Base-by-base conservation (phyloP, 2,113 vertebrate species). In the Notarius quadriscutis region DNA sequence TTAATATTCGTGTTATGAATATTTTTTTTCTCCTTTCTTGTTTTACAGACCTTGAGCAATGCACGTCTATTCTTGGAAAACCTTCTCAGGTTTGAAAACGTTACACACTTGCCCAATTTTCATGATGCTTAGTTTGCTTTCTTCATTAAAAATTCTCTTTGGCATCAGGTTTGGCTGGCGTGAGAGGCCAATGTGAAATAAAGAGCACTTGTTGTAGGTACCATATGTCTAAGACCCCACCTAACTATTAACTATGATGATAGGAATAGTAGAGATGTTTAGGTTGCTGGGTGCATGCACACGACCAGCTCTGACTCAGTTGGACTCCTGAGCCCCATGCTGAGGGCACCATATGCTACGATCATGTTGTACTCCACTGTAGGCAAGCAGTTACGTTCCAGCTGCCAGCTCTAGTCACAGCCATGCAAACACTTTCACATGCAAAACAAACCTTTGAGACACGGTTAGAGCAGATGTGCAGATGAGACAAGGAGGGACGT, bases 31-130 rank as follows among this genome's bases (percentile, higher is more conserved):
- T 77, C 5, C 58, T 81, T 20, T 41, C 87, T 86, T 93, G 57
- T 91, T 18, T 93, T 90, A 0, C 93, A 98, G 97, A 93, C 97
- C 86, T 92, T 98, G 94, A 96, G 96, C 93, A 98, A 98, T 22
- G 95, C 97, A 4, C 96, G 97, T 55, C 95, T 98, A 84, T 97
- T 98, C 93, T 92, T 98, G 87, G 97, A 98, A 92, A 98, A 98
- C 91, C 93, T 98, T 51, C 95, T 98, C 91, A 97, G 95, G 97
- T 98, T 92, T 96, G 96, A 93, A 81, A 18, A 53, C 72, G 11
- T 81, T 63, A 60, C 55, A 18, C 34, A 75, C 27, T 84, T 20
- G 60, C 57, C 18, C 48, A 34, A 20, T 8, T 55, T 78, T 17
- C 15, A n/a, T n/a, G 15, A 78, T 1, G 3, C 5, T 11, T 15